Evolutionary conservation across 2,113 vertebrate species (phyloP).

Genomic region (Coryphaenoides rupestris): DNA sequence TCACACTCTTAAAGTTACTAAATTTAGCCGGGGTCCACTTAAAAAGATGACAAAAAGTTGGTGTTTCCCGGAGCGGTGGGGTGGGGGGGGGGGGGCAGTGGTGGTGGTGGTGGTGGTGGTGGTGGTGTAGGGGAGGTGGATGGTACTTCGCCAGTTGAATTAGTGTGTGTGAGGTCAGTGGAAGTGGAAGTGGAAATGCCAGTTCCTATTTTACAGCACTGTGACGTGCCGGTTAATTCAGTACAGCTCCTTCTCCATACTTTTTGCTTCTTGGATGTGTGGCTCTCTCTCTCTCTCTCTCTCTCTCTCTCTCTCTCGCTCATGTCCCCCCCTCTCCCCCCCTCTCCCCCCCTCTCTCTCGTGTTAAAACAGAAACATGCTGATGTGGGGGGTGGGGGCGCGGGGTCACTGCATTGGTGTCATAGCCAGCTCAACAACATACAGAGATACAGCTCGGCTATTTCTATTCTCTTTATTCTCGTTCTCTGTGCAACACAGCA

Average conservation of each 20-base stretch:
- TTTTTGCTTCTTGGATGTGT: conserved; percentile 22
- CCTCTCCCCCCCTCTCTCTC: no score
- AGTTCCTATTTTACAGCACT: conserved; percentile 26
- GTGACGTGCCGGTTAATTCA: conserved; percentile 2
- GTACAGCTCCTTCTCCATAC: conserved; percentile 15
- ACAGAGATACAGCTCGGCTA: no score
- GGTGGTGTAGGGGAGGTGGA: no score
- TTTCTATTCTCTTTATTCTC: conserved; percentile 15
- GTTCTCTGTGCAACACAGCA: conserved; percentile 32
- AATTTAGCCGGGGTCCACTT: conserved; percentile 11
- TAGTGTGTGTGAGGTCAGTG: conserved; percentile 26
- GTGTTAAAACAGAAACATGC: background rate
- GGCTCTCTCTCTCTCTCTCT: no score
- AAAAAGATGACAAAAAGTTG: conserved; percentile 23
- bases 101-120: no score
- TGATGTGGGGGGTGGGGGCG: no score
- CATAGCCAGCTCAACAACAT: background rate
- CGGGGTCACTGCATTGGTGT: background rate
- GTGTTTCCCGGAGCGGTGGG: conserved; percentile 8
- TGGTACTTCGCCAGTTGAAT: conserved; percentile 24
- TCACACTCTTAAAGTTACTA: no score
- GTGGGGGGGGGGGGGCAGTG: no score
- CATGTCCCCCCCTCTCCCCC: no score
- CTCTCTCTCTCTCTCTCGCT: no score
- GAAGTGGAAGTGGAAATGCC: conserved; percentile 34